Conservation (phyloP, 2,888 invertebrate genomes). For the Drosophila setosimentum region DNA sequence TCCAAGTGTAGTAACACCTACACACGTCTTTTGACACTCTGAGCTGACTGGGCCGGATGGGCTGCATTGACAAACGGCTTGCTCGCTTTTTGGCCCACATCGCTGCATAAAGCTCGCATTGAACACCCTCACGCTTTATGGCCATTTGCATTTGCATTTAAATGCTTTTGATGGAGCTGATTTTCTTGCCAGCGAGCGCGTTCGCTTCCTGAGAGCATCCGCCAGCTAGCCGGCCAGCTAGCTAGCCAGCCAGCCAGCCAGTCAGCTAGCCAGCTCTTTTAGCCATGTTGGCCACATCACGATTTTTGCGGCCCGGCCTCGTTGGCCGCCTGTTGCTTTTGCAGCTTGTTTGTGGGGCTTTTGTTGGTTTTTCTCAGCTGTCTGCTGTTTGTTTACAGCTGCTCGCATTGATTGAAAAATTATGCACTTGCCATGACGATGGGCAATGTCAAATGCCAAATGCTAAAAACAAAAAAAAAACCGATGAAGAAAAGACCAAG, state of each 20-base stretch:
- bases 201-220: slow-evolving; percentile 55
- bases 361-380: slow-evolving; percentile 27
- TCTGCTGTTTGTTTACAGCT: slow-evolving; percentile 77
- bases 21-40: slow-evolving; percentile 66
- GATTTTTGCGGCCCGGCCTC: slow-evolving; percentile 38
- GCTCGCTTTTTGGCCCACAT: slow-evolving; percentile 80
- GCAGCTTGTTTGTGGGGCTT: slow-evolving; percentile 5
- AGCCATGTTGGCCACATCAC: slow-evolving; percentile 57
- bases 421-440: slow-evolving; percentile 79
- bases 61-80: slow-evolving; percentile 60
- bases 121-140: slow-evolving; percentile 79
- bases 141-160: slow-evolving; percentile 80
- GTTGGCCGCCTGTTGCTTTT: slow-evolving; percentile 53
- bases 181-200: slow-evolving; percentile 18
- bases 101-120: slow-evolving; percentile 78
- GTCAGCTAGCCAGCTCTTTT: background rate
- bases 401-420: slow-evolving; percentile 80
- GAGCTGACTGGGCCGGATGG: slow-evolving; percentile 38
- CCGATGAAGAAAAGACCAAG: slow-evolving; percentile 29
- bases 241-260: background rate
- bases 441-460: slow-evolving; percentile 77
- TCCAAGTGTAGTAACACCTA: slow-evolving; percentile 49
- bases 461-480: slow-evolving; percentile 21
- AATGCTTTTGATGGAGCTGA: slow-evolving; percentile 68
- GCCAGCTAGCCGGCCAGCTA: slow-evolving; percentile 5